Base-by-base conservation (phyloP, 1,140 invertebrate genomes). In the Frieseomelitta varia region DNA sequence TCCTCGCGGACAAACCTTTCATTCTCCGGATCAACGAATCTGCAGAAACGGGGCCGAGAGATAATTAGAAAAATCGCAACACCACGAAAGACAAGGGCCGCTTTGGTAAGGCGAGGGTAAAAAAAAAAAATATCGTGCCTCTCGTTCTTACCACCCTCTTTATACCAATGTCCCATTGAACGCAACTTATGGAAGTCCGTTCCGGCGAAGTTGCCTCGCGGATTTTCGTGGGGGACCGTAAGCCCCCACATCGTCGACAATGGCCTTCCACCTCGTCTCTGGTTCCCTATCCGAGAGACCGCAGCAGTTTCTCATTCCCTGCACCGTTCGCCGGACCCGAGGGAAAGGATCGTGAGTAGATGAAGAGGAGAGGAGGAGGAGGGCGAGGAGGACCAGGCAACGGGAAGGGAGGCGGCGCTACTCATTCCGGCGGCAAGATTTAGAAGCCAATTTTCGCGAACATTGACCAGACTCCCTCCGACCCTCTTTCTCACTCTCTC, bases 401-500 rank as follows among this genome's bases (percentile, higher is more conserved):
- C 68, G 67, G 51, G 75, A 84, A 85, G 67, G 51, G 75, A 84
- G 87, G 75, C 69, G 81, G 81, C 87, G 87, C 86, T 88, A 84
- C 90, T 93, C 91, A 90, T 93, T 93, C 91, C 91, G 89, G 89
- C 90, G 89, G 84, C 90, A 93, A 93, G 93, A 93, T 93, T 93
- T 93, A 93, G 93, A 93, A 93, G 93, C 91, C 93, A 93, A 93
- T 93, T 93, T 93, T 93, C 91, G 91, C 91, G 87, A 91, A 91
- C 91, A 93, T 93, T 92, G 92, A 91, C 89, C 90, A 88, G 88
- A 88, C 88, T 77, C 74, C 58, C 74, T 77, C 34, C 56, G 47
- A 73, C 71, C 8, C 61, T 24, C 24, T n/a, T 11, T 68, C 67
- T 15, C 3, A 19, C 53, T 39, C 53, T 55, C 53, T 65, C n/a